These are phyloP conservation scores for Chrysomela aeneicollis DNA, from an alignment of 2,888 invertebrate species.

Conservation along the genomic window DNA sequence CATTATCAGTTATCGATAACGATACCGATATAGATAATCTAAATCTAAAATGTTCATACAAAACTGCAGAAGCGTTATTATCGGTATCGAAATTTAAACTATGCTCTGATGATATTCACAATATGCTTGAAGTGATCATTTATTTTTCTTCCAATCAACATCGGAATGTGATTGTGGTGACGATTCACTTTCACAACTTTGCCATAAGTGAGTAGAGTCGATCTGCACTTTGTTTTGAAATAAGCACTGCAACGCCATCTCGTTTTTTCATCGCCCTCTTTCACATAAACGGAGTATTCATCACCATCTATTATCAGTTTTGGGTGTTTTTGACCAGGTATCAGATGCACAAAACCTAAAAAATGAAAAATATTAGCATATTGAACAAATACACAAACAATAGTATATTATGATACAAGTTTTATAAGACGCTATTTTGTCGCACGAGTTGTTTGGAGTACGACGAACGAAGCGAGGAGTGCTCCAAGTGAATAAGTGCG, in stretches of 20 bases:
- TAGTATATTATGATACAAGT: not conserved
- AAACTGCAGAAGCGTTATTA: not conserved
- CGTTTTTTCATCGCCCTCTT: conserved; percentile 39
- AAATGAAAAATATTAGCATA: conserved; percentile 26
- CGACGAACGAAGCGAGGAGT: too few relatives aligned
- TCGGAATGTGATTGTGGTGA: conserved; percentile 45
- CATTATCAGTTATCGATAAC: too few relatives aligned
- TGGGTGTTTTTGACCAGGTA: conserved; percentile 44
- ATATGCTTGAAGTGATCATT: conserved; percentile 30
- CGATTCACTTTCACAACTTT: conserved; percentile 42
- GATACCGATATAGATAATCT: too few relatives aligned
- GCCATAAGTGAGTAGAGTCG: conserved; percentile 40
- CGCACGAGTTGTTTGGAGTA: too few relatives aligned
- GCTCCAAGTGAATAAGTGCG: too few relatives aligned
- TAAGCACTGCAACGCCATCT: conserved; percentile 52
- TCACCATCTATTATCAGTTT: conserved; percentile 47
- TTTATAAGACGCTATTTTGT: too few relatives aligned
- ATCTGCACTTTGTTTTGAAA: conserved; percentile 44
- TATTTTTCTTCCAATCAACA: conserved; percentile 31
- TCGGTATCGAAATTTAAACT: not conserved
- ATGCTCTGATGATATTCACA: conserved; percentile 37
- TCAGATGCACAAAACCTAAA: conserved; percentile 42
- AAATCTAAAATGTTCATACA: not conserved
- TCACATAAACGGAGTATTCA: conserved; percentile 46
- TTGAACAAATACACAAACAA: not conserved